These are phyloP conservation scores for Chloroceryle inda DNA, from an alignment of 2,797 vertebrate genomes.

Conservation along the genomic window DNA sequence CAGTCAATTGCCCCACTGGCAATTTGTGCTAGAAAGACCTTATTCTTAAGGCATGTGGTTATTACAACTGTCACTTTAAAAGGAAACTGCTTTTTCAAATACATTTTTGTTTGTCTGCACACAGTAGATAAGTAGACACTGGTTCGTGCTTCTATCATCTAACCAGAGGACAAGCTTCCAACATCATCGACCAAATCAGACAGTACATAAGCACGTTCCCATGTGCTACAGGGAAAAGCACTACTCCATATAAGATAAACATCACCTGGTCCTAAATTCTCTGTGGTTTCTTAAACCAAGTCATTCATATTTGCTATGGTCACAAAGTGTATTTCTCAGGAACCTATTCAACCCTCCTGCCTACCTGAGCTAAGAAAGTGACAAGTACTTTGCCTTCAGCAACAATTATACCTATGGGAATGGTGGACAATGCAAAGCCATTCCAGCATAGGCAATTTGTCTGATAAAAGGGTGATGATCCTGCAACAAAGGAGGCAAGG, in stretches of 20 bases:
- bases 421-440: not conserved
- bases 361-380: not conserved
- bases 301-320: not conserved
- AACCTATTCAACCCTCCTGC: not conserved
- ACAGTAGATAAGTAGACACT: not conserved
- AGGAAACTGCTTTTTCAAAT: not conserved
- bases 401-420: not conserved
- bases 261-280: not conserved
- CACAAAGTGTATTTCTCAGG: not conserved
- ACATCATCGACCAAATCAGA: not conserved
- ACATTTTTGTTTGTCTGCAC: not conserved
- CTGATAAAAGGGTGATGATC: not conserved
- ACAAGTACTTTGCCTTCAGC: not conserved
- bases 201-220: not conserved
- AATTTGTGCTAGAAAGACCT: not conserved
- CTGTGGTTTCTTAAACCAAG: not conserved
- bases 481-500: not conserved
- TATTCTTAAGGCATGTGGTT: not conserved
- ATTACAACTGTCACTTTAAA: not conserved
- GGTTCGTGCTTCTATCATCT: not conserved
- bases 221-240: not conserved
- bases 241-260: not conserved
- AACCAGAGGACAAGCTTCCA: not conserved
- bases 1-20: not conserved
- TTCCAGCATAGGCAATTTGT: rapidly evolving